Conservation (phyloP, 1,140 invertebrate genomes). For the Drosophila albomicans region DNA sequence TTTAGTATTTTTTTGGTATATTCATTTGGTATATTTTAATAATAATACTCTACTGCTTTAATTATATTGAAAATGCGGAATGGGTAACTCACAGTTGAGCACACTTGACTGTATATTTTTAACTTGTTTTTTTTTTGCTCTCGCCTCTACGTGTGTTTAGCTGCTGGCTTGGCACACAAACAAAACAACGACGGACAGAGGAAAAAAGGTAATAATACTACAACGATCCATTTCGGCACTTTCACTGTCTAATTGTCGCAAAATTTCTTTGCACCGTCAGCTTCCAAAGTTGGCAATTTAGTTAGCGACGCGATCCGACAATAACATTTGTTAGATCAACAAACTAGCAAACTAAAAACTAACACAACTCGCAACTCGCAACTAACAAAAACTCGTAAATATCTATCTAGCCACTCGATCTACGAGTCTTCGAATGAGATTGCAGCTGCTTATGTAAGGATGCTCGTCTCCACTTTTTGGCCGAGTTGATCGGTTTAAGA, state of each 20-base stretch:
- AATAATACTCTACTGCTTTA: too few species aligned
- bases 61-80: too few species aligned
- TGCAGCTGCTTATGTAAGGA: constrained; percentile 1
- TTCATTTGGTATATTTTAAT: too few species aligned
- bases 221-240: constrained; percentile 67
- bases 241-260: constrained; percentile 78
- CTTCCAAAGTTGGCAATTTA: constrained; percentile 12
- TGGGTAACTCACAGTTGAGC: too few species aligned
- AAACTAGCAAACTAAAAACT: background rate
- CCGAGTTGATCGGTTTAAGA: too few species aligned
- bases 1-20: too few species aligned
- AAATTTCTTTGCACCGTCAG: constrained; percentile 61
- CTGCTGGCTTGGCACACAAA: constrained; percentile 25
- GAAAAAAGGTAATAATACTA: constrained; percentile 43
- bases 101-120: background rate
- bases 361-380: background rate
- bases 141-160: too few species aligned
- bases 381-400: background rate
- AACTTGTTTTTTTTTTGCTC: constrained; percentile 9
- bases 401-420: constrained; percentile 3
- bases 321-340: constrained; percentile 17
- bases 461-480: background rate
- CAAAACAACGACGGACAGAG: background rate
- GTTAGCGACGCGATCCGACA: background rate
- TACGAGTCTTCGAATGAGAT: background rate